phyloP scores from a whole-genome alignment of 2,888 invertebrate genomes.

The Synanthedon tipuliformis region DNA sequence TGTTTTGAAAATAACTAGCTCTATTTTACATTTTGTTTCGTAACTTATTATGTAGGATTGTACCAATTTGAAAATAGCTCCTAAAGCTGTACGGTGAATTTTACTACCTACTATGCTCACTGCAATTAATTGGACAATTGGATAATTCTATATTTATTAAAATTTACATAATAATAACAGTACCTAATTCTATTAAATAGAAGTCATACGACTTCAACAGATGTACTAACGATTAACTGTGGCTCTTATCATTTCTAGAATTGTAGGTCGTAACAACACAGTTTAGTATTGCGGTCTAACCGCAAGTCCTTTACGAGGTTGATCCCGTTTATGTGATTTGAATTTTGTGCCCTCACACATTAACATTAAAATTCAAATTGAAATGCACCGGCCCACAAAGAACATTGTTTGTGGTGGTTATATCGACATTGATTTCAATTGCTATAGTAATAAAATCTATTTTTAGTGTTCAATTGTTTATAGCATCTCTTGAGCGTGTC shows the following conservation, averaged over 20 bases:
- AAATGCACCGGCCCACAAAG: slow-evolving; percentile 26
- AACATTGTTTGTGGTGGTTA: slow-evolving; percentile 32
- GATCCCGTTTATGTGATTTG: slow-evolving; percentile 14
- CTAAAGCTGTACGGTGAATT: too few relatives aligned
- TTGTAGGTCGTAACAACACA: slow-evolving; percentile 12
- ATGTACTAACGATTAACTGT: too few relatives aligned
- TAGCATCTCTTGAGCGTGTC: slow-evolving; percentile 43
- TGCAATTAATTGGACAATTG: too few relatives aligned
- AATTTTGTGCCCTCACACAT: slow-evolving; percentile 20
- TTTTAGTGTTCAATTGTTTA: slow-evolving; percentile 49
- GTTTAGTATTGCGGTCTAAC: slow-evolving; percentile 26
- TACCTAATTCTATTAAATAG: too few relatives aligned
- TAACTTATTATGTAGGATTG: background rate
- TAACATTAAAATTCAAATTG: slow-evolving; percentile 30
- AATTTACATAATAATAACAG: too few relatives aligned
- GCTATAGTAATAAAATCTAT: slow-evolving; percentile 56
- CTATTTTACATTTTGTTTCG: background rate
- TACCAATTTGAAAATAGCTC: too few relatives aligned
- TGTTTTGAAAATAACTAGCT: too few relatives aligned
- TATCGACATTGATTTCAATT: slow-evolving; percentile 57
- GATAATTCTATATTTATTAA: too few relatives aligned
- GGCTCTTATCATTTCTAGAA: too few relatives aligned
- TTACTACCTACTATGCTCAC: too few relatives aligned
- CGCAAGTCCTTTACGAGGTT: slow-evolving; percentile 30
- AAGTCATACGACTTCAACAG: too few relatives aligned